Evolutionary conservation across 1,140 invertebrate genomes (phyloP).

Genomic region (Aphelenchoides besseyi): DNA sequence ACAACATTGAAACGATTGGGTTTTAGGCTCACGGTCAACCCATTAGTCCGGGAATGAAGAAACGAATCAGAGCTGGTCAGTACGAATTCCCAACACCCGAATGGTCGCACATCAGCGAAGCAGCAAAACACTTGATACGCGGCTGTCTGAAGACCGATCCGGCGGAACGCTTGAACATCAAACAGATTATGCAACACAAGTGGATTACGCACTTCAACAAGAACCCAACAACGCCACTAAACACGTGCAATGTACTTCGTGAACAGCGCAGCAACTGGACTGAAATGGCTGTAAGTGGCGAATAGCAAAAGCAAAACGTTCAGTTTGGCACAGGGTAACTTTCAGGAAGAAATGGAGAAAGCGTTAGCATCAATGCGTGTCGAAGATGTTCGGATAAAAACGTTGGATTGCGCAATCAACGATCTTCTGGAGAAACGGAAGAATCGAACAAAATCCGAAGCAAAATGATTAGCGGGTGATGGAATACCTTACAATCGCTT

Average conservation of each 20-base stretch:
- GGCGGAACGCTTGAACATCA: slow-evolving; percentile 79
- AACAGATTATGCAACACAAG: slow-evolving; percentile 81
- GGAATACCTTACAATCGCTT: not conserved
- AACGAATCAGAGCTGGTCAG: slow-evolving; percentile 86
- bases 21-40: slow-evolving; percentile 91
- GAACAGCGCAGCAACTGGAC: slow-evolving; percentile 80
- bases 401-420: slow-evolving; percentile 54
- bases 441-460: slow-evolving; percentile 31
- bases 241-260: slow-evolving; percentile 17
- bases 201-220: slow-evolving; percentile 73
- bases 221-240: slow-evolving; percentile 40
- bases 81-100: slow-evolving; percentile 94
- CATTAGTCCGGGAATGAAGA: slow-evolving; percentile 99
- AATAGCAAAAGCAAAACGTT: not conserved
- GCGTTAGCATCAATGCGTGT: slow-evolving; percentile 94
- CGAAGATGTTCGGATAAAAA: slow-evolving; percentile 68
- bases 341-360: slow-evolving; percentile 93
- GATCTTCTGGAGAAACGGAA: slow-evolving; percentile 36
- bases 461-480: not conserved
- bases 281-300: slow-evolving; percentile 71
- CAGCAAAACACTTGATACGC: slow-evolving; percentile 85
- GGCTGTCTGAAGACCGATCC: slow-evolving; percentile 90
- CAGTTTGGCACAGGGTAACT: slow-evolving; percentile 20
- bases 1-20: no score
- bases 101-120: slow-evolving; percentile 70